Percentiles rank a stretch among this genome's conserved stretches.
Evolutionary conservation across 2,113 vertebrate genomes (phyloP).

Genomic region (Riparia riparia): DNA sequence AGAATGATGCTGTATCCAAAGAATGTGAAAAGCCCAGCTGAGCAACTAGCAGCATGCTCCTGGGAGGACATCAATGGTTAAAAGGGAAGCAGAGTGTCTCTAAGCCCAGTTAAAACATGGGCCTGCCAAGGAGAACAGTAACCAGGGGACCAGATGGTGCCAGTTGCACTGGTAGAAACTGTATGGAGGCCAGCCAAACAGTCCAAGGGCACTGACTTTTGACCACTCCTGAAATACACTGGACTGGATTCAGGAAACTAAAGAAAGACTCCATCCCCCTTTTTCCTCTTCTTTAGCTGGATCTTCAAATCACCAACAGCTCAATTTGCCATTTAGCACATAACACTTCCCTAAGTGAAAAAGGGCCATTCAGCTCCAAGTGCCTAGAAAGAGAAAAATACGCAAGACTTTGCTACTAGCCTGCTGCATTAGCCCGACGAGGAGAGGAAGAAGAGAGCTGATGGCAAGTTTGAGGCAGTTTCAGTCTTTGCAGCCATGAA

Average conservation of each 20-base stretch:
- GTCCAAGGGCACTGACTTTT: background rate
- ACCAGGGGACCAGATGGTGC: background rate
- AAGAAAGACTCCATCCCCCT: background rate
- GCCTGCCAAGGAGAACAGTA: background rate
- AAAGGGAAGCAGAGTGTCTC: background rate
- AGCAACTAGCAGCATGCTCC: background rate
- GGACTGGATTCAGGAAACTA: background rate
- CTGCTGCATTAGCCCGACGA: background rate
- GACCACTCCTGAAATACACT: background rate
- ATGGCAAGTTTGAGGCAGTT: background rate
- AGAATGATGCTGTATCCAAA: background rate
- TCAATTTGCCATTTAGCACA: background rate
- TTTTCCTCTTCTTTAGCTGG: background rate
- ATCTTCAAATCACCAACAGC: background rate
- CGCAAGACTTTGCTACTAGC: background rate
- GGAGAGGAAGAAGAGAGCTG: background rate
- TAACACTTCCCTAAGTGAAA: background rate
- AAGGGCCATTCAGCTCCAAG: background rate
- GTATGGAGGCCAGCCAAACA: background rate
- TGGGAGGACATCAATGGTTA: background rate
- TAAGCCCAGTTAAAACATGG: background rate
- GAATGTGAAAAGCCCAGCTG: background rate
- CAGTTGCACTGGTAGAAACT: background rate
- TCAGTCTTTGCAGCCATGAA: background rate
- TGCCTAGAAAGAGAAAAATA: background rate